Percentiles rank a stretch among this genome's conserved stretches.
Evolutionary conservation across 2,113 vertebrate species (phyloP).

Genomic region (Gavia stellata): DNA sequence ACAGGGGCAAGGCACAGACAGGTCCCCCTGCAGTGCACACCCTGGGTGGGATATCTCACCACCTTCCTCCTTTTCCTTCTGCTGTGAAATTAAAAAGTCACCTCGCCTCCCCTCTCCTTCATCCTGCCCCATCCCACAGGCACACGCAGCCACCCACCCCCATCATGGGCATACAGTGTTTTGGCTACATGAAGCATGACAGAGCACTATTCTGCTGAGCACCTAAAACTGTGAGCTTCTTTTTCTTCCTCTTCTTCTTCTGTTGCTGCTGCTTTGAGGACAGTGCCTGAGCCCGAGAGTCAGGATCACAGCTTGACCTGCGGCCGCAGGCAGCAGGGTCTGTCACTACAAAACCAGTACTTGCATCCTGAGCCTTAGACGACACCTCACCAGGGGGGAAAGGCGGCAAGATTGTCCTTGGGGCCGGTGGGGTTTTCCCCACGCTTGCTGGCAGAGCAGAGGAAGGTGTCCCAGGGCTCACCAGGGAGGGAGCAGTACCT

Average conservation of each 20-base stretch:
- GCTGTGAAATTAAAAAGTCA: fast-evolving
- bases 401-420: fast-evolving
- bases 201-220: background rate
- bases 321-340: background rate
- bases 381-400: background rate
- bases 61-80: background rate
- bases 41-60: background rate
- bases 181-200: background rate
- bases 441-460: background rate
- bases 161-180: fast-evolving
- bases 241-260: constrained; percentile 18
- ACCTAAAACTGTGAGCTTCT: background rate
- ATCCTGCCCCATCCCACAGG: background rate
- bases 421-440: fast-evolving
- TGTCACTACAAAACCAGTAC: background rate
- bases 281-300: background rate
- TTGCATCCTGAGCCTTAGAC: fast-evolving
- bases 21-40: background rate
- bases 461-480: background rate
- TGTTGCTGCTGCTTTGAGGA: constrained; percentile 2
- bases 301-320: background rate
- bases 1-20: background rate
- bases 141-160: background rate
- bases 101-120: background rate
- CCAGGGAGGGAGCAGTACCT: background rate